These are phyloP conservation scores for Episyrphus balteatus DNA, from an alignment of 1,140 invertebrate species.

Conservation along the genomic window DNA sequence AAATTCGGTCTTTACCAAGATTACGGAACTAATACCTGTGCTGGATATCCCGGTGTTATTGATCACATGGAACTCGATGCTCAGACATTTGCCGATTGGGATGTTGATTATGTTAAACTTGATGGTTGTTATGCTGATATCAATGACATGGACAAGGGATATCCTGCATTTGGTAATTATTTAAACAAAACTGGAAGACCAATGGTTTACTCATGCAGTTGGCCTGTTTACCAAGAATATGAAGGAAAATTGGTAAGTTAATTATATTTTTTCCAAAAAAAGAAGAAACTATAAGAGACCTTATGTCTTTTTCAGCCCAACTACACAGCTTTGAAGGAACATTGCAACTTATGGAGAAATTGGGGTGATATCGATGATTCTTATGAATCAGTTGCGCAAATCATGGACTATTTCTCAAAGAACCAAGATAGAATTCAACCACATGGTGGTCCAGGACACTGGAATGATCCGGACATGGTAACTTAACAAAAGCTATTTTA, in stretches of 20 bases:
- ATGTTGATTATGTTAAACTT: constrained; percentile 80
- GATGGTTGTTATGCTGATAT: constrained; percentile 73
- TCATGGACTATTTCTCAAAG: constrained; percentile 67
- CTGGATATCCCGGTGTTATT: constrained; percentile 72
- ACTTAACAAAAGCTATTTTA: not conserved
- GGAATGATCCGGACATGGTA: constrained; percentile 91
- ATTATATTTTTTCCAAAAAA: not conserved
- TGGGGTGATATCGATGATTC: constrained; percentile 80
- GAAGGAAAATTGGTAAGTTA: constrained; percentile 56
- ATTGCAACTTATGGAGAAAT: constrained; percentile 85
- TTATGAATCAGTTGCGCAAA: constrained; percentile 57
- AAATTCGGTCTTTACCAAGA: constrained; percentile 86
- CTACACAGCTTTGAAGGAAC: constrained; percentile 70
- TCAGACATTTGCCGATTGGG: constrained; percentile 76
- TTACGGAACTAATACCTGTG: constrained; percentile 73
- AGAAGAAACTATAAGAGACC: not conserved
- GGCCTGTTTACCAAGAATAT: constrained; percentile 84
- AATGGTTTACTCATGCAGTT: constrained; percentile 82
- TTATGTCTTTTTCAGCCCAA: constrained; percentile 47
- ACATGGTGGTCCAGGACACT: constrained; percentile 71
- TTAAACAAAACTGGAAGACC: constrained; percentile 69
- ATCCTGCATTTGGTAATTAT: constrained; percentile 57
- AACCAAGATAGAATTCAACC: constrained; percentile 60
- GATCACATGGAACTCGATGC: constrained; percentile 67
- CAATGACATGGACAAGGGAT: constrained; percentile 46